Evolutionary conservation across 2,113 vertebrate genomes (phyloP).

Genomic region (Lamprologus tigripictilis): DNA sequence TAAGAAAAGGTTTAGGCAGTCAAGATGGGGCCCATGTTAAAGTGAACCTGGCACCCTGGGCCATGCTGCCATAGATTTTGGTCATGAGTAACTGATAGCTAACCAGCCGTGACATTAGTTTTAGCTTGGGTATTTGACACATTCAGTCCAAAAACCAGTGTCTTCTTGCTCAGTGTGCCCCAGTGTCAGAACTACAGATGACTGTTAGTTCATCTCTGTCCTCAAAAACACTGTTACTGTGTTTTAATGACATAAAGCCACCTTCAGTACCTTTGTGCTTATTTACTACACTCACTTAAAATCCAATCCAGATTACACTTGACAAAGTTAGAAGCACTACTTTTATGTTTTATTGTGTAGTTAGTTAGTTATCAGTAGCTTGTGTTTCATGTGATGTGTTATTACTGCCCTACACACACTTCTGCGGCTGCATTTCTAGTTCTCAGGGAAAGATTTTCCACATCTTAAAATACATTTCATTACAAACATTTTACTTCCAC

Average conservation of each 20-base stretch:
- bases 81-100: neutral
- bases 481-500: neutral
- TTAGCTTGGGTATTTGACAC: neutral
- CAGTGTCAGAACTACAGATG: rapidly evolving
- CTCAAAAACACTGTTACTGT: neutral
- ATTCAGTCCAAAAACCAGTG: neutral
- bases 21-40: rapidly evolving
- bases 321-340: neutral
- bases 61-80: neutral
- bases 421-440: neutral
- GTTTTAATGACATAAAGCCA: neutral
- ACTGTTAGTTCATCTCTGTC: neutral
- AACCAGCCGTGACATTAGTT: neutral
- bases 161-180: neutral
- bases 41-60: neutral
- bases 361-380: neutral
- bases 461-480: neutral
- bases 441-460: neutral
- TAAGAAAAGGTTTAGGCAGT: neutral
- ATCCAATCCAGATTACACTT: neutral
- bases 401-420: neutral
- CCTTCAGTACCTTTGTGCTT: neutral
- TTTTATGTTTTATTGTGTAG: neutral
- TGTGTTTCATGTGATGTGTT: neutral
- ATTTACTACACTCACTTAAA: neutral